Percentiles rank a stretch among this genome's conserved stretches.
These are phyloP conservation scores for Caenorhabditis becei DNA, from an alignment of 2,888 invertebrate species.

Conservation along the genomic window DNA sequence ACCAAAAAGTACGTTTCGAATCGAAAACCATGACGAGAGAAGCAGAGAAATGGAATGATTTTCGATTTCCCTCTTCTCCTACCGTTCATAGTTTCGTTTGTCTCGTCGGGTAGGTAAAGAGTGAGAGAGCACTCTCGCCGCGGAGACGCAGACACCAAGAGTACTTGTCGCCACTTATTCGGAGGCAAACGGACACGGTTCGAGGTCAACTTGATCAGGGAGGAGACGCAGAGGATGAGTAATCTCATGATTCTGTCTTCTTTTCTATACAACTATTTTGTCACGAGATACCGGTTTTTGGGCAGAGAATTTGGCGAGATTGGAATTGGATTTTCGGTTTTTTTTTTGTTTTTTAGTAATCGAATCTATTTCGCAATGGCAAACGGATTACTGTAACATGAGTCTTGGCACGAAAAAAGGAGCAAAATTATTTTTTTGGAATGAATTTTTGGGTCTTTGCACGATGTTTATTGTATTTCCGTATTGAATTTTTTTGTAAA, in stretches of 20 bases:
- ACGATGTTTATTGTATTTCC: too few species aligned
- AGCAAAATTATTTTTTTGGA: too few species aligned
- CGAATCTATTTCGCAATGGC: too few species aligned
- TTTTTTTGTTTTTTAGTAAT: too few species aligned
- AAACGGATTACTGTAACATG: too few species aligned
- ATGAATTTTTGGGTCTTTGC: too few species aligned
- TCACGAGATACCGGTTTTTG: too few species aligned
- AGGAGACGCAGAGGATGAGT: neutral
- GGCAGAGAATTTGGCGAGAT: neutral
- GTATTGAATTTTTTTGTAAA: too few species aligned
- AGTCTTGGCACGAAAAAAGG: too few species aligned
- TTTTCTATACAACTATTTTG: too few species aligned
- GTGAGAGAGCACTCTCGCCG: slow-evolving; percentile 14
- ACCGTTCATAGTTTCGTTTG: slow-evolving; percentile 1
- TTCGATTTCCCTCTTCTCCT: neutral
- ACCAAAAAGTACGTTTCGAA: too few species aligned
- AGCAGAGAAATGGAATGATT: neutral
- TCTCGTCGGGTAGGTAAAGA: slow-evolving; percentile 15
- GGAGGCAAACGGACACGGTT: slow-evolving; percentile 39
- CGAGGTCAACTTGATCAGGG: slow-evolving; percentile 53
- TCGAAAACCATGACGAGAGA: neutral
- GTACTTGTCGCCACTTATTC: slow-evolving; percentile 5
- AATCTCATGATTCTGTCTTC: too few species aligned
- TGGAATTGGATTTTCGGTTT: slow-evolving; percentile 33
- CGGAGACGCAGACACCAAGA: slow-evolving; percentile 29